Base-by-base conservation (phyloP, 2,888 invertebrate species). In the Cephus runcator region DNA sequence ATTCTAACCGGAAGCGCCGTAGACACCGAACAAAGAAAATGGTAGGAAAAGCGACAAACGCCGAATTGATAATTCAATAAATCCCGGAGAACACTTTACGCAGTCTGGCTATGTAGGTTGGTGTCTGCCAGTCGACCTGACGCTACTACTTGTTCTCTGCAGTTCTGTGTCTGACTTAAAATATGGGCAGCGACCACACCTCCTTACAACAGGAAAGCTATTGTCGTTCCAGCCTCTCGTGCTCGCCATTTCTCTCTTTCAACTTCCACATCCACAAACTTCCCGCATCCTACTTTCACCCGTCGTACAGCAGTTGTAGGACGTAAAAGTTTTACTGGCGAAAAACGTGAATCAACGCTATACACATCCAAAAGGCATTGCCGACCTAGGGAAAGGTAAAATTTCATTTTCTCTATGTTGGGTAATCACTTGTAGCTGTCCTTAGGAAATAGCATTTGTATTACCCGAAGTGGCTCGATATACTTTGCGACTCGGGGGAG, bases 121-220 rank as follows among this genome's bases (percentile, higher is more conserved):
- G 56, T 56, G 56, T 56, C 56, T 56, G 56, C 56, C 56, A 56
- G 23, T 15, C 56, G 78, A 69, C 81, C 77, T 82, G 82, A 75
- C 81, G 82, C 83, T 86, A 84, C 83, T 82, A 84, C 87, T 88
- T 87, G 87, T 87, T 86, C 85, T 79, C 83, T 77, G 83, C 81
- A 85, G 81, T 86, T 80, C 89, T 90, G 90, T 87, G 87, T 84
- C 86, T 90, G 90, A 90, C 90, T 90, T 90, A 88, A 90, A 89
- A 89, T 90, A 90, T 87, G 87, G 84, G 81, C 81, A 83, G 77
- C 84, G 85, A 84, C 90, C 90, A 90, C 90, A 90, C 89, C 90
- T 89, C 85, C 87, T 87, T 87, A 86, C 85, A 83, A 82, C 84
- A 71, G 87, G 76, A 79, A 81, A 88, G 88, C 87, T 87, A 87